These are phyloP conservation scores for Rutilus rutilus DNA, from an alignment of 2,113 vertebrate genomes.

Conservation along the genomic window DNA sequence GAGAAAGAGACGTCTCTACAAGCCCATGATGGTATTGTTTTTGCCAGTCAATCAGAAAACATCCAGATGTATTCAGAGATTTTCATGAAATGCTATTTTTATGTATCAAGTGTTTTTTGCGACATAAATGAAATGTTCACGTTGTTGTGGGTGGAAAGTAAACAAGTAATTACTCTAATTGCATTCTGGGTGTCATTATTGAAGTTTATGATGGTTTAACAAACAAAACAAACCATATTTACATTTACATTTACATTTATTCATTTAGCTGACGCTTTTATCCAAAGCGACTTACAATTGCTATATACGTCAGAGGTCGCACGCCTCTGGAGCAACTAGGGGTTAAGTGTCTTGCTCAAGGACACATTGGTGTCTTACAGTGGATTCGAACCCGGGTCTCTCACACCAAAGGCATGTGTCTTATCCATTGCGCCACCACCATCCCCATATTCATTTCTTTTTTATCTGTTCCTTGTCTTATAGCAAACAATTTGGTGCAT, in stretches of 20 bases:
- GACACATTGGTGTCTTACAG: too few relatives aligned
- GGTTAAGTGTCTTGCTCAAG: too few relatives aligned
- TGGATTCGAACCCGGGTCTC: too few relatives aligned
- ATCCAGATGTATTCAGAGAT: slow-evolving; percentile 10
- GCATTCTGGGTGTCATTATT: slow-evolving; percentile 19
- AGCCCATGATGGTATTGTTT: background rate
- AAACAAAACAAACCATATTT: too few relatives aligned
- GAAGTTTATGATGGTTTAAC: background rate
- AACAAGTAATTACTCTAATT: slow-evolving; percentile 21
- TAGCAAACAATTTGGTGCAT: background rate
- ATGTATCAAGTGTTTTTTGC: slow-evolving; percentile 16
- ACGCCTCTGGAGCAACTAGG: too few relatives aligned
- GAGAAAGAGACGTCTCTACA: background rate
- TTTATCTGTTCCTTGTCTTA: background rate
- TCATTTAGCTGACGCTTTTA: too few relatives aligned
- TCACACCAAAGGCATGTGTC: too few relatives aligned
- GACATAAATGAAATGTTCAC: slow-evolving; percentile 16
- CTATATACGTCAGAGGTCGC: too few relatives aligned
- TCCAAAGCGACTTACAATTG: too few relatives aligned
- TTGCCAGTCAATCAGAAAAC: slow-evolving; percentile 20
- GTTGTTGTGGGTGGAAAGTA: slow-evolving; percentile 42
- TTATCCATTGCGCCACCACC: too few relatives aligned
- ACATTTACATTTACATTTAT: too few relatives aligned
- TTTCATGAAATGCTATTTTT: slow-evolving; percentile 39
- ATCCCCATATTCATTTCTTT: background rate